Conservation (phyloP, 1,140 invertebrate genomes). For the Neotoxoptera formosana region DNA sequence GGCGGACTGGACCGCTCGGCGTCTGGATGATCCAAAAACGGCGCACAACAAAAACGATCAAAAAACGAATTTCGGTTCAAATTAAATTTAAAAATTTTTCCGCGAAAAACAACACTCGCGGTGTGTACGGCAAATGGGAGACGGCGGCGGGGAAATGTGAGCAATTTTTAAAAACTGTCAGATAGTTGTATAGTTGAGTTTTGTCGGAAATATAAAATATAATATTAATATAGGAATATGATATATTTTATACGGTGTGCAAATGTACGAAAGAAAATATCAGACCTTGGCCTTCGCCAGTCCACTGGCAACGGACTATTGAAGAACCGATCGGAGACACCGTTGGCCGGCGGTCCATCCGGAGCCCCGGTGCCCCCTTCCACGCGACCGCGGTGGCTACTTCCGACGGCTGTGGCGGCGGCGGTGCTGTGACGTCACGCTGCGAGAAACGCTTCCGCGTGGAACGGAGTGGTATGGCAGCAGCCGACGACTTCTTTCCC, state of each 20-base stretch:
- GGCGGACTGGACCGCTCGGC: background rate
- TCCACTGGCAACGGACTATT: slow-evolving; percentile 56
- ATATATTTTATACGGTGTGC: background rate
- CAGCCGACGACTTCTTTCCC: background rate
- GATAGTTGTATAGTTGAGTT: background rate
- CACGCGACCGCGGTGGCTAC: slow-evolving; percentile 35
- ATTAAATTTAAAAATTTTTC: background rate
- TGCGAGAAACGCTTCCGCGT: slow-evolving; percentile 52
- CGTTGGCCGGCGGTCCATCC: slow-evolving; percentile 51
- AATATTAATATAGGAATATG: background rate
- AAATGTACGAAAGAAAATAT: background rate
- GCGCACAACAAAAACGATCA: background rate
- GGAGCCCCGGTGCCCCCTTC: slow-evolving; percentile 39
- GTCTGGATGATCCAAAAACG: background rate
- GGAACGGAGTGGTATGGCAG: slow-evolving; percentile 19
- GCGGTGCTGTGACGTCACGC: slow-evolving; percentile 39
- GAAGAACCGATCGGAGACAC: slow-evolving; percentile 48
- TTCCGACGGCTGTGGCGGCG: slow-evolving; percentile 4
- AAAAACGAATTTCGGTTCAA: background rate
- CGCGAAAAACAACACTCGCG: background rate
- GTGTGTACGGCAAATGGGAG: background rate
- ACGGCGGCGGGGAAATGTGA: background rate
- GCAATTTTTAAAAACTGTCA: background rate
- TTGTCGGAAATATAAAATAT: background rate
- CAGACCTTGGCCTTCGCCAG: slow-evolving; percentile 55